Evolutionary conservation across 1,140 invertebrate species (phyloP), one percentile per base, ranked within the genome.

Genomic region (Listronotus oregonensis): DNA sequence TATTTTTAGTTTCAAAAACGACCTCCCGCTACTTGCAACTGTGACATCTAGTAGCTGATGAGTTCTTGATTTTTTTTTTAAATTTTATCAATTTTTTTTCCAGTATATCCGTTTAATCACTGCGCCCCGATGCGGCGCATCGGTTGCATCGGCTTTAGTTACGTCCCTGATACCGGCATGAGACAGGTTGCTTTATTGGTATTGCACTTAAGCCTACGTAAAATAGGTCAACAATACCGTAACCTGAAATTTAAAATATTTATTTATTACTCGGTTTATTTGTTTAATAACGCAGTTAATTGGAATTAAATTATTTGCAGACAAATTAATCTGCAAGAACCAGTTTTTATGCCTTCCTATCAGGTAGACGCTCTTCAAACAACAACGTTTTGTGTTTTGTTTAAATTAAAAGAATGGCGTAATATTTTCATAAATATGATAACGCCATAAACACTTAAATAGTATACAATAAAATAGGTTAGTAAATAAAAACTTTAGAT

Each of bases 321-420:
- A 42, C 37, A 56, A 39, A 56, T 56, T 42, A 43, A 56, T 56
- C 37, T 54, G 51, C 51, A 54, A 54, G 27, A 54, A 54, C 37
- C 15, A 18, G 15, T 14, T 56, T 56, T 56, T 43, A 14, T 17
- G 21, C 21, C 39, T n/a, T 39, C n/a, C 37, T 56, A 56, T 56
- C 54, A 56, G 40, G 37, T 54, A 32, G 34, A 32, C n/a, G 51
- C 10, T 56, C 54, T 56, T 56, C 42, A 56, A 15, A 56, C n/a
- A 56, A 27, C n/a, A 27, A 27, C 21, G 34, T 12, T 21, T 17
- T 17, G 21, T 18, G 32, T 37, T 12, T 54, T 56, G 17, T 56
- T 56, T 56, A 27, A 39, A 42, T 54, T 54, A 39, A 54, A 54
- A 39, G 27, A 34, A 54, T 54, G 6, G 46, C 46, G 46, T 12